Evolutionary conservation across 2,113 vertebrate species (phyloP).

Genomic region (Blennius ocellaris): DNA sequence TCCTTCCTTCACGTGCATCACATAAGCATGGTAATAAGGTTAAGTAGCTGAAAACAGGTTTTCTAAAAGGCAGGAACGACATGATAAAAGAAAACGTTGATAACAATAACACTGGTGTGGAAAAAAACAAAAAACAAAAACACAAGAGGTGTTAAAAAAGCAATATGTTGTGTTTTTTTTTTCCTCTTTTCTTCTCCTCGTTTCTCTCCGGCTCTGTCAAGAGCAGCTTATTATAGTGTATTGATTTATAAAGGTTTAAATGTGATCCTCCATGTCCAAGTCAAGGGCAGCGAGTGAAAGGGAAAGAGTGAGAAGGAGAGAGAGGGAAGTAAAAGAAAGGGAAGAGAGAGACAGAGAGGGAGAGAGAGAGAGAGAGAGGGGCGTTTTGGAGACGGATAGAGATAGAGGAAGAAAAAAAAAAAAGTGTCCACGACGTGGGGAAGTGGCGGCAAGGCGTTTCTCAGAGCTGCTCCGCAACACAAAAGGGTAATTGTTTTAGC

Average conservation of each 20-base stretch:
- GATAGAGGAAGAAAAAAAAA: constrained; percentile 58
- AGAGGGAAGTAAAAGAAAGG: constrained; percentile 18
- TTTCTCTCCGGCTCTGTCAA: constrained; percentile 73
- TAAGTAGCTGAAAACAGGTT: constrained; percentile 75
- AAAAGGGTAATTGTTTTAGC: constrained; percentile 99
- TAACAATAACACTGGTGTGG: constrained; percentile 51
- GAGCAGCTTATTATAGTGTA: constrained; percentile 86
- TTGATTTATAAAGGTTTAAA: constrained; percentile 87
- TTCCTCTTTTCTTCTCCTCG: constrained; percentile 9
- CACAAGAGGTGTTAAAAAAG: constrained; percentile 82
- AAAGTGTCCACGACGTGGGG: constrained; percentile 81
- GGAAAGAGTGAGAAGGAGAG: constrained; percentile 51
- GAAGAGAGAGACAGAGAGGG: neutral
- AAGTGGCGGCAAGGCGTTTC: constrained; percentile 84
- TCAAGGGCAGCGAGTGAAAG: constrained; percentile 90
- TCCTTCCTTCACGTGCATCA: neutral
- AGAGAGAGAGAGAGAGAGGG: constrained; percentile 12
- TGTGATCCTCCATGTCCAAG: constrained; percentile 89
- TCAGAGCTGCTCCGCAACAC: constrained; percentile 90
- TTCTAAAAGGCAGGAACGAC: constrained; percentile 50
- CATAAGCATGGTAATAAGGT: constrained; percentile 69
- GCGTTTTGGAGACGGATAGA: constrained; percentile 63
- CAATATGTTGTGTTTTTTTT: constrained; percentile 78
- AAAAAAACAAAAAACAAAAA: constrained; percentile 39
- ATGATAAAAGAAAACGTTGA: constrained; percentile 43